These are phyloP conservation scores for Papilio aristodemus DNA, from an alignment of 1,140 invertebrate species.

Conservation along the genomic window DNA sequence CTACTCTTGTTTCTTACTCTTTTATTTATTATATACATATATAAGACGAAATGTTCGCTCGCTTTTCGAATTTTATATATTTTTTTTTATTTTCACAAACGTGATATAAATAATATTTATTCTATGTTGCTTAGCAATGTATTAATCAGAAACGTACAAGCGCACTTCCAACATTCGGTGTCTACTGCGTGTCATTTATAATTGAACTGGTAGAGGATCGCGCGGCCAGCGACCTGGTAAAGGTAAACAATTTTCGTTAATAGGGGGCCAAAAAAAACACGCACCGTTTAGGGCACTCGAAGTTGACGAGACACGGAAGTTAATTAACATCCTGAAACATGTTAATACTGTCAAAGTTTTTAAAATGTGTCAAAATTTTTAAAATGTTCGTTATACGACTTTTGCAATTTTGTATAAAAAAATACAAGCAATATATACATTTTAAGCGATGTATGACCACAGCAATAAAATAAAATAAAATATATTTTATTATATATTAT, in stretches of 20 bases:
- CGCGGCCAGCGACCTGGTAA: neutral
- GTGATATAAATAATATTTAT: too few species aligned
- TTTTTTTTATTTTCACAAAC: too few species aligned
- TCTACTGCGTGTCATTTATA: slow-evolving; percentile 2
- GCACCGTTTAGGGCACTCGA: neutral
- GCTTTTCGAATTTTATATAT: too few species aligned
- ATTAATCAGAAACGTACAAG: neutral
- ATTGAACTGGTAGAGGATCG: neutral
- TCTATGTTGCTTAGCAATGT: too few species aligned
- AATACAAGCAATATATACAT: too few species aligned
- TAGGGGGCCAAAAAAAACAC: neutral
- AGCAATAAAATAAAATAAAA: too few species aligned
- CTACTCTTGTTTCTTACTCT: too few species aligned
- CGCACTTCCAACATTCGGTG: neutral
- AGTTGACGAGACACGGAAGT: neutral
- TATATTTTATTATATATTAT: too few species aligned
- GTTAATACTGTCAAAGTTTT: neutral
- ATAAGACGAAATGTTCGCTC: too few species aligned
- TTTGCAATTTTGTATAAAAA: too few species aligned
- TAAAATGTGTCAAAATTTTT: neutral
- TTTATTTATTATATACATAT: too few species aligned
- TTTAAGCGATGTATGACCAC: too few species aligned
- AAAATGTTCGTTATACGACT: neutral
- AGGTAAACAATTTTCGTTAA: neutral
- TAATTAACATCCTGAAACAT: neutral